Conservation (phyloP, 2,888 invertebrate genomes). For the Plusia festucae region DNA sequence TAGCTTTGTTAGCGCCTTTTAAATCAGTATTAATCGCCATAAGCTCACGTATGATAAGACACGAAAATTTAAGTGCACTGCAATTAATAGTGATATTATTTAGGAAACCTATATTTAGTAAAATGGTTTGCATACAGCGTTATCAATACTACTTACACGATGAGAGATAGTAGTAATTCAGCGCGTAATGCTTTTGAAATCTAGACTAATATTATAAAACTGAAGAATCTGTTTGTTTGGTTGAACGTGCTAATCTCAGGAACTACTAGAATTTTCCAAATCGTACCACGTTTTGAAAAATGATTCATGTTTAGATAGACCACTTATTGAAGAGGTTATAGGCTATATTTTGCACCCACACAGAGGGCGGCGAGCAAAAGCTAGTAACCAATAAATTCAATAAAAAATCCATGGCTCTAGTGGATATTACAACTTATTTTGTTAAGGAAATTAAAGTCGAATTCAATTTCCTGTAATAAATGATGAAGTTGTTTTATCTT, state of each 20-base stretch:
- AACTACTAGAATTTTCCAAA: no score
- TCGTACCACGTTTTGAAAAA: no score
- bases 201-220: no score
- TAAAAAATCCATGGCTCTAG: constrained; percentile 27
- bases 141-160: constrained; percentile 45
- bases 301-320: no score
- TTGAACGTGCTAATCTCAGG: no score
- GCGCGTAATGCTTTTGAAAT: no score
- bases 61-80: constrained; percentile 29
- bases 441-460: constrained; percentile 17
- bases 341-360: no score
- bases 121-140: constrained; percentile 39
- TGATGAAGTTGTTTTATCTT: constrained; percentile 1
- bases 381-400: no score
- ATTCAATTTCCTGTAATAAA: constrained; percentile 14
- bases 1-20: constrained; percentile 13
- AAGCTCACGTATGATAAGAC: constrained; percentile 20
- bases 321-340: no score
- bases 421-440: constrained; percentile 16
- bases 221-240: no score
- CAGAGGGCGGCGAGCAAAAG: no score
- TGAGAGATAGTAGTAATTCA: constrained; percentile 20
- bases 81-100: constrained; percentile 26
- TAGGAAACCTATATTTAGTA: constrained; percentile 47
- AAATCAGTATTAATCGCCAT: constrained; percentile 33